A percentile compares a stretch with the other conserved stretches of the same genome.
phyloP scores from a whole-genome alignment of 2,888 invertebrate species.

The Dynastes grantii region DNA sequence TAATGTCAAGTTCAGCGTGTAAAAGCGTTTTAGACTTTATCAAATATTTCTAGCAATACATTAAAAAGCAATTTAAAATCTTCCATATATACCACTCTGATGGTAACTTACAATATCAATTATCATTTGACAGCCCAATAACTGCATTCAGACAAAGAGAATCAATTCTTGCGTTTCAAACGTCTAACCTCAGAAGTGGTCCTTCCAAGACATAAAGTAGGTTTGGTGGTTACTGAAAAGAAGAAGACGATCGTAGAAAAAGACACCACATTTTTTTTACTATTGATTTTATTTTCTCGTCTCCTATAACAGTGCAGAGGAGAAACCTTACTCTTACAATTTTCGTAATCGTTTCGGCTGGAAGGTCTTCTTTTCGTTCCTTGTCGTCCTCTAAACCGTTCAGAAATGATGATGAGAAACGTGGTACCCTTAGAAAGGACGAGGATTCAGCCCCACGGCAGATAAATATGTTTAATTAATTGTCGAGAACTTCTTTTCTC shows the following conservation, averaged over 20 bases:
- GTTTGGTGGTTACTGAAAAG: not conserved
- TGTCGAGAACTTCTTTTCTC: constrained; percentile 28
- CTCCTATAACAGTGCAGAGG: not conserved
- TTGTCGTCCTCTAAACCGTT: not conserved
- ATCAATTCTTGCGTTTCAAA: no score
- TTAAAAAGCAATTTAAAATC: no score
- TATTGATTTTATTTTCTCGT: constrained; percentile 19
- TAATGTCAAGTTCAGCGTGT: no score
- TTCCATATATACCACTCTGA: no score
- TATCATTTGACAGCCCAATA: no score
- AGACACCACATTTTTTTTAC: constrained; percentile 11
- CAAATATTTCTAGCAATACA: no score
- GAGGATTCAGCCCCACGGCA: not conserved
- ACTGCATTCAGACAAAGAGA: no score
- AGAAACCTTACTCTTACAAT: constrained; percentile 7
- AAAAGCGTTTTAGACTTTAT: no score
- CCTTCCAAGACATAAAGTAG: not conserved
- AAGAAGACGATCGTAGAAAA: constrained; percentile 4
- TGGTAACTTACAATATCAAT: no score
- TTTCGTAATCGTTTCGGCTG: constrained; percentile 12
- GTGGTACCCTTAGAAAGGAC: not conserved
- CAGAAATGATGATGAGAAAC: constrained; percentile 10
- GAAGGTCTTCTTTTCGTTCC: constrained; percentile 2
- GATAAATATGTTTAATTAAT: constrained; percentile 42
- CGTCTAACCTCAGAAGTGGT: not conserved